These are phyloP conservation scores for Cydia amplana DNA, from an alignment of 1,140 invertebrate genomes.

Conservation along the genomic window DNA sequence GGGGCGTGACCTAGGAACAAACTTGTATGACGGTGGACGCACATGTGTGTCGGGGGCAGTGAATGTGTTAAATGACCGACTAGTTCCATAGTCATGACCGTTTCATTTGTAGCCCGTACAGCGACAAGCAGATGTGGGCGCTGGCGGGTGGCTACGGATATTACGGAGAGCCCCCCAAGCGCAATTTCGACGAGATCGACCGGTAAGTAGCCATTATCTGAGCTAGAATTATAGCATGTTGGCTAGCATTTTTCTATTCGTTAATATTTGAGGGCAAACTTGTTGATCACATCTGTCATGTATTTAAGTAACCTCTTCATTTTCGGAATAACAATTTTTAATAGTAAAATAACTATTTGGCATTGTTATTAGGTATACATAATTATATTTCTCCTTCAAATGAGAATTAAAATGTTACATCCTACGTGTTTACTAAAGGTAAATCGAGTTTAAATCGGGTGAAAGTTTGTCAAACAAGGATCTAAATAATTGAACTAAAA, in stretches of 20 bases:
- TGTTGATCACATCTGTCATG: too few species aligned
- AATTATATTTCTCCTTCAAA: conserved; percentile 16
- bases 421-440: background rate
- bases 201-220: conserved; percentile 51
- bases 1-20: too few species aligned
- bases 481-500: background rate
- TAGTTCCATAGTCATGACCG: background rate
- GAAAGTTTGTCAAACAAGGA: background rate
- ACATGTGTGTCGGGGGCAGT: too few species aligned
- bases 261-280: too few species aligned
- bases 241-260: background rate
- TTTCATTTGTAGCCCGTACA: conserved; percentile 47
- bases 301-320: too few species aligned
- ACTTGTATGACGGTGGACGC: too few species aligned
- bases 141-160: conserved; percentile 80
- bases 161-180: conserved; percentile 82
- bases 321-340: too few species aligned
- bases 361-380: background rate
- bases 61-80: background rate
- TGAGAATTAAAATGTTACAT: background rate
- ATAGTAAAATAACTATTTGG: too few species aligned
- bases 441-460: background rate
- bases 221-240: background rate
- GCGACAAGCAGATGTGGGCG: conserved; percentile 65
- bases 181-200: conserved; percentile 82